phyloP scores from a whole-genome alignment of 1,140 invertebrate species.

The Fopius arisanus region DNA sequence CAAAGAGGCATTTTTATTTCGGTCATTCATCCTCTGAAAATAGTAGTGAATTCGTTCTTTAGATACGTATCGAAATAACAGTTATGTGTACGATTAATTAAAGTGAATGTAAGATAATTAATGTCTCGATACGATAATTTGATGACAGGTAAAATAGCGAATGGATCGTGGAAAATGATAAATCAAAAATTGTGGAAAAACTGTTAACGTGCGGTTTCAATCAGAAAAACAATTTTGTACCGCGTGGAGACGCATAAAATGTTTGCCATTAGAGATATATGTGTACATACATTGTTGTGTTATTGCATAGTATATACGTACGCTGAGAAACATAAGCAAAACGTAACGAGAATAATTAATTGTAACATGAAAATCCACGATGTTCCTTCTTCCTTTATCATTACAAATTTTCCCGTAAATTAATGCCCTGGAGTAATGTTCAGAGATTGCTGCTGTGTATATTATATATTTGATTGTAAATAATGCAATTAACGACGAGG shows the following conservation, averaged over 20 bases:
- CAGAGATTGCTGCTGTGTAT: constrained; percentile 14
- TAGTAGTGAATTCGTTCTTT: constrained; percentile 15
- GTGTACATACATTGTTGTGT: constrained; percentile 26
- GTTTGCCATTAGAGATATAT: constrained; percentile 10
- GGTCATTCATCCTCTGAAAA: neutral
- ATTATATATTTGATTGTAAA: constrained; percentile 32
- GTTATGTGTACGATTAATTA: constrained; percentile 8
- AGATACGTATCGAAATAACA: constrained; percentile 7
- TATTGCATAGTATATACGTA: constrained; percentile 17
- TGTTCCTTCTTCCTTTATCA: constrained; percentile 12
- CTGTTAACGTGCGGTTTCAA: neutral
- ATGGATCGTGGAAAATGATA: neutral
- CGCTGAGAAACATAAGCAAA: constrained; percentile 14
- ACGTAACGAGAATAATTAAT: constrained; percentile 13
- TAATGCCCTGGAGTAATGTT: neutral
- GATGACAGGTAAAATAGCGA: neutral
- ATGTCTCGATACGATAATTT: too few relatives aligned
- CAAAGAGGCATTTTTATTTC: too few relatives aligned
- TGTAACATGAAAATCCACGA: constrained; percentile 7
- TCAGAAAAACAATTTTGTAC: neutral
- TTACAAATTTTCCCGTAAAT: neutral
- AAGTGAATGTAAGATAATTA: neutral
- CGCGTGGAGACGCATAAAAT: constrained; percentile 14
- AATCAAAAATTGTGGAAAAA: neutral
- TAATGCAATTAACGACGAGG: constrained; percentile 13